Conservation (phyloP, 1,140 invertebrate species). For the Rhagoletis zephyria region DNA sequence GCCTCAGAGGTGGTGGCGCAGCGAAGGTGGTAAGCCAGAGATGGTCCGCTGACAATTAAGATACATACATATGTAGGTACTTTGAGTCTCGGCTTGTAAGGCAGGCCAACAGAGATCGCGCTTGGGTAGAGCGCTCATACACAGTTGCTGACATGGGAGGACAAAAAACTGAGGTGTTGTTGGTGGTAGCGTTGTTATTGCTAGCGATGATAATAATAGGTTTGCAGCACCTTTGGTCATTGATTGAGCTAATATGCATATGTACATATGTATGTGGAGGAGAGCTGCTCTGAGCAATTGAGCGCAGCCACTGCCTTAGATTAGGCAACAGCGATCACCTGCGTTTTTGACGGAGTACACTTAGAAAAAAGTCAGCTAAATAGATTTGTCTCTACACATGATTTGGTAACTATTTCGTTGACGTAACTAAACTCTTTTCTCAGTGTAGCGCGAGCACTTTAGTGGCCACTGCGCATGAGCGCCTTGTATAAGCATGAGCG, state of each 20-base stretch:
- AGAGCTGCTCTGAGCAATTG: neutral
- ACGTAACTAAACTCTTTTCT: too few species aligned
- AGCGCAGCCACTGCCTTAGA: neutral
- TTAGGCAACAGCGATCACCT: neutral
- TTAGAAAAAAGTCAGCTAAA: too few species aligned
- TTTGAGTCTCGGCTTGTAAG: constrained; percentile 56
- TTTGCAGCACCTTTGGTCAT: neutral
- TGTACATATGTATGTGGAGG: too few species aligned
- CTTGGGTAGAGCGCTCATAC: neutral
- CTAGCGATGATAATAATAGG: neutral
- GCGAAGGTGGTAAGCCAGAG: neutral
- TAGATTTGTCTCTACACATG: too few species aligned
- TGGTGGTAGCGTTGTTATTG: neutral
- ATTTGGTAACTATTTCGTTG: too few species aligned
- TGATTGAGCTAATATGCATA: neutral
- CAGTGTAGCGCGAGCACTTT: too few species aligned
- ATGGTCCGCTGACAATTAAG: neutral
- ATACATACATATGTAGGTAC: neutral
- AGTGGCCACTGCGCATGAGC: too few species aligned
- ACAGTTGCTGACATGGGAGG: neutral
- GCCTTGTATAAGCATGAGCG: too few species aligned
- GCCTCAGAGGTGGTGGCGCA: constrained; percentile 1
- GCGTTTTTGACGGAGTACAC: neutral
- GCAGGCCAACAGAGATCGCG: neutral
- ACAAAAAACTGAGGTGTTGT: neutral